Base-by-base conservation (phyloP, 1,140 invertebrate genomes). In the Meloidogyne floridensis region DNA sequence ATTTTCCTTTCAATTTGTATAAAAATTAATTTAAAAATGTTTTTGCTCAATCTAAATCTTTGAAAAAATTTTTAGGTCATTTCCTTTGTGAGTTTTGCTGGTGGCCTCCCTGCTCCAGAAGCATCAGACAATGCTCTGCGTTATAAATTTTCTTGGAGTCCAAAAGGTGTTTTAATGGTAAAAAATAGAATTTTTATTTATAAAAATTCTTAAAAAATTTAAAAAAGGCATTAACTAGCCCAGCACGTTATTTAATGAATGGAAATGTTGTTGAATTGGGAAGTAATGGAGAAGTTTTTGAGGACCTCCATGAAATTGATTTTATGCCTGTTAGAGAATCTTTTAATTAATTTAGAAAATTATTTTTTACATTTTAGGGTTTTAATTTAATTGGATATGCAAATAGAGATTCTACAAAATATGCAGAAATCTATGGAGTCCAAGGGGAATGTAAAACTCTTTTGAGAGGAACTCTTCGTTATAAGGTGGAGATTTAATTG, bases 11-110 rank as follows among this genome's bases (percentile, higher is more conserved):
- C 32, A 2, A 2, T 32, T 32, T 32, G 32, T 32, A 32, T 32
- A 32, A 32, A 32, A 32, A 32, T 32, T 32, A 32, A 32, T 32
- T 32, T 32, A 32, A 32, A 32, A 32, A 32, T 32, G 32, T 32
- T 32, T 32, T 32, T 11, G n/a, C 13, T 72, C 59, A 6, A 70
- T 11, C 11, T 53, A 82, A 80, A 2, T 53, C 78, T 94, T 32
- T 93, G 94, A 88, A 53, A 18, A 15, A 18, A 71, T 32, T n/a
- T 80, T 76, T 56, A 81, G 80, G 93, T 98, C 1, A 95, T 95
- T 74, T 97, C 96, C 2, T 99, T 98, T 90, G 93, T 97, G 0
- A 98, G 96, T 0, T 99, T 95, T 91, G 99, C 97, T 89, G 98
- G 98, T 80, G 98, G 94, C 88, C 90, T 98, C 51, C 97, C 97